Evolutionary conservation across 2,113 vertebrate genomes (phyloP).

Genomic region (Corythornis madagascariensis): DNA sequence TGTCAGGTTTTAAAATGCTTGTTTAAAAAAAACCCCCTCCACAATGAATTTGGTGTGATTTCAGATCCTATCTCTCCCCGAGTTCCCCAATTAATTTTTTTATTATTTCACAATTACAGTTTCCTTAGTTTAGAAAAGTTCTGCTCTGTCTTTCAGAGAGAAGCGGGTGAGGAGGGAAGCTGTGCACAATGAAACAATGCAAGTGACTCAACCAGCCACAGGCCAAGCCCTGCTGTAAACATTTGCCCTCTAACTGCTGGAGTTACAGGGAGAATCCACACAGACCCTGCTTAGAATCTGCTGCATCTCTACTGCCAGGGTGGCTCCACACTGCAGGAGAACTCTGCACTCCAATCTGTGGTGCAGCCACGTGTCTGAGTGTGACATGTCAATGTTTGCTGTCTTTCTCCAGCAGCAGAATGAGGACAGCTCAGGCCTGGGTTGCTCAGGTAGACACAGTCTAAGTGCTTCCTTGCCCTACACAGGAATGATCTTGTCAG

Average conservation of each 20-base stretch:
- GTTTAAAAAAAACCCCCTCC: neutral
- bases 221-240: conserved; percentile 12
- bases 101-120: conserved; percentile 43
- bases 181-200: conserved; percentile 58
- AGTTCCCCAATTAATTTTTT: conserved; percentile 44
- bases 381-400: neutral
- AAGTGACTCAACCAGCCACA: conserved; percentile 18
- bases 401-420: neutral
- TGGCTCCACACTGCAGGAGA: neutral
- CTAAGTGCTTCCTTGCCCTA: neutral
- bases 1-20: conserved; percentile 33
- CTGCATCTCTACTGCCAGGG: neutral
- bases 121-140: conserved; percentile 52
- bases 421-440: neutral
- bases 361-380: fast-evolving
- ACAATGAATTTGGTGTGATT: conserved; percentile 53
- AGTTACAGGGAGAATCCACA: neutral
- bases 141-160: conserved; percentile 21
- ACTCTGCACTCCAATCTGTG: neutral
- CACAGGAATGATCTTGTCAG: neutral
- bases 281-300: neutral
- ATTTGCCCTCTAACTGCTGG: neutral
- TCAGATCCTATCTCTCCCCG: conserved; percentile 35
- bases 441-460: neutral
- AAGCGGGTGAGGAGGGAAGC: conserved; percentile 27